Evolutionary conservation across 2,888 invertebrate species (phyloP).

Genomic region (Eristalinus aeneus): DNA sequence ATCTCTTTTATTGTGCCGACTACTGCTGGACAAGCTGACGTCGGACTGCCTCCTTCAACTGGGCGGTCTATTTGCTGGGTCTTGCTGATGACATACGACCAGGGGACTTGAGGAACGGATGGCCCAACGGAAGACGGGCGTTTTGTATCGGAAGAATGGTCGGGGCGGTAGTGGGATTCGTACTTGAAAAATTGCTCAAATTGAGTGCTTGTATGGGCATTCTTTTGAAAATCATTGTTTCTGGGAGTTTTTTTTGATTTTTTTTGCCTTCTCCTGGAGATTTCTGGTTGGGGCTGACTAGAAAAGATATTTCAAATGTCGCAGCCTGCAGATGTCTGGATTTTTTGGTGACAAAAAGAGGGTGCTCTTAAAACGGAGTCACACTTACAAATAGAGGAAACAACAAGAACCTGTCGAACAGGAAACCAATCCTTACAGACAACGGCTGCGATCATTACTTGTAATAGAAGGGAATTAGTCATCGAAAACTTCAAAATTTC

Average conservation of each 20-base stretch:
- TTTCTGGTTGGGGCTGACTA: not conserved
- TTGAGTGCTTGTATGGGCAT: not conserved
- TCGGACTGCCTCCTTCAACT: not conserved
- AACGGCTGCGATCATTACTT: no score
- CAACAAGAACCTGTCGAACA: no score
- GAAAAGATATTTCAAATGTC: no score
- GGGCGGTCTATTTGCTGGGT: not conserved
- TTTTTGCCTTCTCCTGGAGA: not conserved
- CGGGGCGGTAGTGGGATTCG: not conserved
- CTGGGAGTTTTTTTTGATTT: constrained; percentile 22
- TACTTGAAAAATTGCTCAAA: not conserved
- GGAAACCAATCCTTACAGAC: no score
- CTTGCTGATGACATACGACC: constrained; percentile 57
- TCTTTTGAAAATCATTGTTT: constrained; percentile 42
- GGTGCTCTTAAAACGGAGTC: no score
- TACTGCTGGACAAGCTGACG: constrained; percentile 62
- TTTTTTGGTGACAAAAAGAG: not conserved
- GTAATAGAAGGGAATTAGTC: no score
- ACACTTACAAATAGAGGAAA: no score
- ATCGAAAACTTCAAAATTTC: no score
- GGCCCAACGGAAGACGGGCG: no score
- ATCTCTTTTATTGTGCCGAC: constrained; percentile 70
- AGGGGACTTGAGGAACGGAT: not conserved
- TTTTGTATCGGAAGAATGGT: not conserved
- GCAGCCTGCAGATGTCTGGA: not conserved